Base-by-base conservation (phyloP, 1,140 invertebrate species). In the Brachionus asplanchnoidis region DNA sequence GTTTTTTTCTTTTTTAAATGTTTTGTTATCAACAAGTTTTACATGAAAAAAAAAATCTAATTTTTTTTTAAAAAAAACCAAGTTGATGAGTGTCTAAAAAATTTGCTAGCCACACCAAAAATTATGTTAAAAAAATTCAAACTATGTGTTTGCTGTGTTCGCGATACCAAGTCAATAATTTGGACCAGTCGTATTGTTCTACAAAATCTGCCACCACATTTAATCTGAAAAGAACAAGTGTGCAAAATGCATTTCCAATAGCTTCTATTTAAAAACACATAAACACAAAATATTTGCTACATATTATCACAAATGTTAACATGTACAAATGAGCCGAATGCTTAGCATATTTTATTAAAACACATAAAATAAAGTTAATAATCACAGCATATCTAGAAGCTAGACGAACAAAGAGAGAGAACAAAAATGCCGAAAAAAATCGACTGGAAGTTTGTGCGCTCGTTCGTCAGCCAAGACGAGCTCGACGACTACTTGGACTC, bases 391-490 rank as follows among this genome's bases (percentile, higher is more conserved):
- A 60, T 60, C 7, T 26, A 23, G n/a, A 6, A 53, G 17, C 1
- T 0, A 23, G 17, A 66, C 5, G 1, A 36, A 36, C 0, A 36
- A 32, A 28, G 26, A 28, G 26, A 36, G 32, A 36, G 32, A 6
- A 36, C 5, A 32, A 3, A 4, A 6, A 73, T 73, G 68, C 68
- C 68, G 28, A 73, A 73, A 73, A 73, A 73, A 73, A 73, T 73
- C 32, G 68, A 73, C 40, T 73, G 68, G 68, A 73, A 73, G 42
- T 73, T 40, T 73, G 32, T 73, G 40, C 12, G 68, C 40, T 73
- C 68, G 17, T 73, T 73, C 40, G 20, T 8, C 68, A 73, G 40
- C 40, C 68, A 73, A 17, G 68, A 40, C 40, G 68, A 73, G 32
- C n/a, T 73, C 7, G 68, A 73, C 36, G 68, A 73, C 36, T 73